Evolutionary conservation across 2,888 invertebrate species (phyloP), one percentile per base, ranked within the genome.

Genomic region (Macrophya alboannulata): DNA sequence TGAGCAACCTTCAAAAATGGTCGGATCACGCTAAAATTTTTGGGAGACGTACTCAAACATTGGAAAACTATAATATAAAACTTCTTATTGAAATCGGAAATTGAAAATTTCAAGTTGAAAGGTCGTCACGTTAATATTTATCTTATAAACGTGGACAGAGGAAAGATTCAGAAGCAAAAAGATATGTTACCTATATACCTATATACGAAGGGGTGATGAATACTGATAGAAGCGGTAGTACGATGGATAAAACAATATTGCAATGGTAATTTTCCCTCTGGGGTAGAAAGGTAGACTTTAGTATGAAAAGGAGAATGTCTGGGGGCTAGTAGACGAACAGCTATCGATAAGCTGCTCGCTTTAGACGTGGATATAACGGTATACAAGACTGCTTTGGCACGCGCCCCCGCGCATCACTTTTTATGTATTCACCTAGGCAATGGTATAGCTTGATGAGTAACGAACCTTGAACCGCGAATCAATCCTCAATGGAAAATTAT

Each of bases 221-320:
- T 25, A 81, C 62, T 43, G 43, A 62, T 81, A 62, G 43, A 40
- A 81, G n/a, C 40, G 31, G 31, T 31, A 62, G 81, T 81, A 59
- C 51, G 10, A 25, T 51, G 48, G 71, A 68, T 83, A 48, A 83
- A 83, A 83, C 83, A 71, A 83, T 68, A 83, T 71, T 68, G 68
- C 48, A 68, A 48, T 71, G 83, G 48, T 71, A 71, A 71, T 68
- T 48, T 68, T 68, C 68, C 83, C 71, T 48, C 48, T 48, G 21
- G 9, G 51, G 48, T 48, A 48, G n/a, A 37, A 21, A 45, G 40
- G n/a, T 82, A 83, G 83, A 40, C 59, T 81, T 43, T 62, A 62
- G 10, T 68, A 83, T 83, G 68, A 83, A 83, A 83, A 25, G 83
- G n/a, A 71, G 83, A 71, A 83, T 51, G 68, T 17, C 37, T 68